phyloP scores from a whole-genome alignment of 2,888 invertebrate genomes.

The Sceliomorpha sp. region DNA sequence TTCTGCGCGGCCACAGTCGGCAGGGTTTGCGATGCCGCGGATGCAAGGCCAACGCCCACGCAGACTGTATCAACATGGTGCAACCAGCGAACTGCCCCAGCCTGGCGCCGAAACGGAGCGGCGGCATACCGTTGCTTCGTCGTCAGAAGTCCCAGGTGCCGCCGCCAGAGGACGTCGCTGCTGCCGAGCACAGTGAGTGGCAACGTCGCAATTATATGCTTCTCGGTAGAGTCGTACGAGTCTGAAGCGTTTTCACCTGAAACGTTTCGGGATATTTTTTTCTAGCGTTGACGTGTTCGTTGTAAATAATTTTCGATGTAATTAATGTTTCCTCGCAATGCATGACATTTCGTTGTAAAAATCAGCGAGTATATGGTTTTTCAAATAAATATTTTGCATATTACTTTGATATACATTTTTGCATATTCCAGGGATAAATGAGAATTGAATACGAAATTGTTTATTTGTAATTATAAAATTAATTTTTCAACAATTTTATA shows the following conservation, averaged over 20 bases:
- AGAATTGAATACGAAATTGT: too few relatives aligned
- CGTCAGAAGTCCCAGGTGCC: constrained; percentile 92
- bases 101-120: constrained; percentile 70
- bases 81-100: constrained; percentile 90
- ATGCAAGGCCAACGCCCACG: constrained; percentile 95
- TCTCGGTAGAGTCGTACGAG: constrained; percentile 17
- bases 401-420: too few relatives aligned
- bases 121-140: constrained; percentile 84
- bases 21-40: constrained; percentile 94
- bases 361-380: too few relatives aligned
- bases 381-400: too few relatives aligned
- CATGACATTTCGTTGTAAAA: too few relatives aligned
- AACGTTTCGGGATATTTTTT: too few relatives aligned
- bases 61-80: constrained; percentile 90
- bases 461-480: too few relatives aligned
- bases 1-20: constrained; percentile 93
- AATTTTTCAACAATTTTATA: too few relatives aligned
- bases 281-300: too few relatives aligned
- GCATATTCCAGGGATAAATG: too few relatives aligned
- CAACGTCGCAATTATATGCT: not conserved
- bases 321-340: too few relatives aligned
- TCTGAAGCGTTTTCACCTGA: not conserved
- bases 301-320: too few relatives aligned
- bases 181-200: constrained; percentile 89
- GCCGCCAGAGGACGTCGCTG: constrained; percentile 82